Evolutionary conservation across 2,888 invertebrate species (phyloP).

Genomic region (Mayetiola destructor): DNA sequence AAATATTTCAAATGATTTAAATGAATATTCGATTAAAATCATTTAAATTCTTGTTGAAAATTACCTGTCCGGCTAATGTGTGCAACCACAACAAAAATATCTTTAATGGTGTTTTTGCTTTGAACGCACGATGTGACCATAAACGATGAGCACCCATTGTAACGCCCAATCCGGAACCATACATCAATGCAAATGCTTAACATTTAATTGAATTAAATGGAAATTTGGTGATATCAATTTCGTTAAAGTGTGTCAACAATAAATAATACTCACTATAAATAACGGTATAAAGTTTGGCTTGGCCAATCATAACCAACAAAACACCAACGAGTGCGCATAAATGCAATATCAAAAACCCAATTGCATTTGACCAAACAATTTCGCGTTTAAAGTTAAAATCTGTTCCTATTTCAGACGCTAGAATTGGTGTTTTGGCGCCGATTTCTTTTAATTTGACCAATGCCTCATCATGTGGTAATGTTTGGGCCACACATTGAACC

Average conservation of each 20-base stretch:
- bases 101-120: conserved; percentile 49
- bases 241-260: conserved; percentile 17
- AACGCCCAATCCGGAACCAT: conserved; percentile 42
- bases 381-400: conserved; percentile 37
- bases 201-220: neutral
- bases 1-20: neutral
- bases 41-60: neutral
- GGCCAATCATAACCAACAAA: conserved; percentile 20
- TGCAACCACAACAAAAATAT: conserved; percentile 48
- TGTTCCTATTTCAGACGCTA: conserved; percentile 37
- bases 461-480: conserved; percentile 14
- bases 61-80: conserved; percentile 62
- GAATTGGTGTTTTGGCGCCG: conserved; percentile 17
- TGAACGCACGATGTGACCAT: conserved; percentile 65
- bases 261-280: conserved; percentile 33
- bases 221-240: conserved; percentile 18
- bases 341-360: conserved; percentile 44
- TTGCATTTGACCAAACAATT: conserved; percentile 47
- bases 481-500: neutral
- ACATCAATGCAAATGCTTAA: conserved; percentile 24
- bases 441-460: conserved; percentile 16
- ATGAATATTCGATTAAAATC: neutral
- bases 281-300: conserved; percentile 25
- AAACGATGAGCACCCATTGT: conserved; percentile 70
- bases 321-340: conserved; percentile 27